These are phyloP conservation scores for Coenobita brevimanus DNA, from an alignment of 1,140 invertebrate genomes.

Conservation along the genomic window DNA sequence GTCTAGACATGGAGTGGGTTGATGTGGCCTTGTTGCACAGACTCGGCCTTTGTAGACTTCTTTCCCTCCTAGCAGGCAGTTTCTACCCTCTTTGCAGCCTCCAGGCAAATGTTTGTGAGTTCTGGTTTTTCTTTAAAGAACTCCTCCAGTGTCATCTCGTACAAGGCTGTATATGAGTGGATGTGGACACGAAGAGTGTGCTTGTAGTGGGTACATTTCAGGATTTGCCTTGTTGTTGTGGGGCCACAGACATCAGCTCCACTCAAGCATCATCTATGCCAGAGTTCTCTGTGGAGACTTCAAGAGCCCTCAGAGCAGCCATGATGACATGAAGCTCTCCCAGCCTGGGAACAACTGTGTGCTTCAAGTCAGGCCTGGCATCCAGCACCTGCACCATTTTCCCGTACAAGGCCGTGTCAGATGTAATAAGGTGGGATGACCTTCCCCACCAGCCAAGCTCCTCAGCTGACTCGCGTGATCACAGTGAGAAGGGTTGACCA, in stretches of 20 bases:
- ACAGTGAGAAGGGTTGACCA: slow-evolving; percentile 66
- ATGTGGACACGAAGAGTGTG: slow-evolving; percentile 3
- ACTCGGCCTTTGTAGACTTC: background rate
- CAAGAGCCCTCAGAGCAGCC: slow-evolving; percentile 7
- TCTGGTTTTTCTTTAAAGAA: slow-evolving; percentile 15
- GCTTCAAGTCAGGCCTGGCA: slow-evolving; percentile 45
- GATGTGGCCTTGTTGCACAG: background rate
- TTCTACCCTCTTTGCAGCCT: background rate
- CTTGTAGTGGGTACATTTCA: slow-evolving; percentile 24
- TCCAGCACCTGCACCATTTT: slow-evolving; percentile 28
- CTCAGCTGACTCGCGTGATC: slow-evolving; percentile 55
- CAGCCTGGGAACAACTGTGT: slow-evolving; percentile 62
- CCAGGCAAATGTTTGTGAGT: background rate
- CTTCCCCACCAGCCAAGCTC: slow-evolving; percentile 50
- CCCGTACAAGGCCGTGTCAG: slow-evolving; percentile 44
- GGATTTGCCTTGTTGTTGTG: slow-evolving; percentile 9
- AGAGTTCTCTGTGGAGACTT: slow-evolving; percentile 5
- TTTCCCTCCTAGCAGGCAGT: background rate
- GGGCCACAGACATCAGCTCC: slow-evolving; percentile 23
- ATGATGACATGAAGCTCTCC: slow-evolving; percentile 58
- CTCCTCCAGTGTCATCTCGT: slow-evolving; percentile 17
- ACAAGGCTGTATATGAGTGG: background rate
- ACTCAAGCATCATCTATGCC: slow-evolving; percentile 13
- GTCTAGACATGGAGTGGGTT: background rate
- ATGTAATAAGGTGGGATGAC: slow-evolving; percentile 59